Base-by-base conservation (phyloP, 2,888 invertebrate species). In the Drosophila borborema region DNA sequence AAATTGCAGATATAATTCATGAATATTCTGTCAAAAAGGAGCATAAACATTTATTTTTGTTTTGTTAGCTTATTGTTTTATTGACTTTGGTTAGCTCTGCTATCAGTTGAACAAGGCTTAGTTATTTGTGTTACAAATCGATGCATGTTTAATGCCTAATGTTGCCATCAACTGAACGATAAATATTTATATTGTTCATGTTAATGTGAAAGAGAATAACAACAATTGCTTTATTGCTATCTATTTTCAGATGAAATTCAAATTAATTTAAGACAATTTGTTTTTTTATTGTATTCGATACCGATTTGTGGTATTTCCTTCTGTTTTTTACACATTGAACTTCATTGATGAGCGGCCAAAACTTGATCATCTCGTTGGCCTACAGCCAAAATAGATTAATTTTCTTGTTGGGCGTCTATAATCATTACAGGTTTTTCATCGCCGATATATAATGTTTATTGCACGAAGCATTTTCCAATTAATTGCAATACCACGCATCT, bases 401-500 rank as follows among this genome's bases (percentile, higher is more conserved):
- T 72, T 77, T 48, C 63, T 51, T 28, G 51, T 51, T 64, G 56
- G 56, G 34, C 63, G 71, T 16, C 48, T 49, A 59, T 74, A 66
- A 54, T 62, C 45, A 64, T 80, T 56, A 66, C 60, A 45, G 49
- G 55, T 41, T 64, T 48, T 34, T 68, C 67, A 70, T 69, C 65
- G 45, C 38, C 28, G n/a, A 58, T 31, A 41, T 43, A 56, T 20
- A 77, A 71, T 89, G 84, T 89, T 84, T 89, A 84, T 89, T 81
- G 73, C 65, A 70, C 54, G 71, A 53, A 62, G 56, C 54, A 74
- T 77, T 78, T 72, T 64, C 69, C 86, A 84, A 84, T 89, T 78
- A 80, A 83, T 82, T 66, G 77, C 74, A 72, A 71, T 72, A 58
- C 64, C 56, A 62, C 43, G 49, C 60, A 69, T 64, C 84, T 83